phyloP scores from a whole-genome alignment of 2,113 vertebrate species.

The Marcusenius ussheri region DNA sequence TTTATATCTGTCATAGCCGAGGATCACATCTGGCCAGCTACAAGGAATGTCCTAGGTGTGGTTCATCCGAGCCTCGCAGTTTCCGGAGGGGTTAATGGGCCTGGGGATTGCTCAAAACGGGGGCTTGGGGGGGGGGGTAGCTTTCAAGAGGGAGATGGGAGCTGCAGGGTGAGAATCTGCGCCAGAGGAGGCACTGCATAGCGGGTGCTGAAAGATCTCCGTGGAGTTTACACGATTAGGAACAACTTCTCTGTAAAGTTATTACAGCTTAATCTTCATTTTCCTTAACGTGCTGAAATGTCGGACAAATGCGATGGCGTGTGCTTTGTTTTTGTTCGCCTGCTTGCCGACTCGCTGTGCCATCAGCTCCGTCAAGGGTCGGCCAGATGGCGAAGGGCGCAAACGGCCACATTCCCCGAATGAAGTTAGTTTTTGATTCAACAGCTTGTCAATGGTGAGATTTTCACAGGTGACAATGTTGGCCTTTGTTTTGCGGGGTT shows the following conservation, averaged over 20 bases:
- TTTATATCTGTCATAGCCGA: slow-evolving; percentile 44
- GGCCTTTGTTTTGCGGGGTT: slow-evolving; percentile 24
- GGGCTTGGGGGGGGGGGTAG: not conserved
- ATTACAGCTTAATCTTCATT: not conserved
- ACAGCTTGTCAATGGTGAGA: slow-evolving; percentile 26
- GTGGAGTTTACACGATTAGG: not conserved
- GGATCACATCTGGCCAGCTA: slow-evolving; percentile 42
- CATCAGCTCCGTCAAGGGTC: not conserved
- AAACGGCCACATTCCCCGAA: not conserved
- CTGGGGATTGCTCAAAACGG: slow-evolving; percentile 46
- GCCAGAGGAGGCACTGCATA: not conserved
- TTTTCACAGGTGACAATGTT: slow-evolving; percentile 25
- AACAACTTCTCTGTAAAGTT: not conserved
- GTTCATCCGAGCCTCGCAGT: slow-evolving; percentile 40
- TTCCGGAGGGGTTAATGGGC: slow-evolving; percentile 52
- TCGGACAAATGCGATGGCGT: not conserved
- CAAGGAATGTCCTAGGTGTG: slow-evolving; percentile 35
- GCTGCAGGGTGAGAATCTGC: not conserved
- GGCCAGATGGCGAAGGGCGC: not conserved
- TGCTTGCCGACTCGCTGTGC: not conserved
- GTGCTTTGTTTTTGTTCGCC: not conserved
- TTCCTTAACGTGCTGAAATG: not conserved
- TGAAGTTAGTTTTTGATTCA: not conserved
- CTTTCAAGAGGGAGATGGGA: not conserved
- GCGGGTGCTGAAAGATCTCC: not conserved